phyloP scores from a whole-genome alignment of 2,888 invertebrate genomes.

The Cosmorhoe ocellata region DNA sequence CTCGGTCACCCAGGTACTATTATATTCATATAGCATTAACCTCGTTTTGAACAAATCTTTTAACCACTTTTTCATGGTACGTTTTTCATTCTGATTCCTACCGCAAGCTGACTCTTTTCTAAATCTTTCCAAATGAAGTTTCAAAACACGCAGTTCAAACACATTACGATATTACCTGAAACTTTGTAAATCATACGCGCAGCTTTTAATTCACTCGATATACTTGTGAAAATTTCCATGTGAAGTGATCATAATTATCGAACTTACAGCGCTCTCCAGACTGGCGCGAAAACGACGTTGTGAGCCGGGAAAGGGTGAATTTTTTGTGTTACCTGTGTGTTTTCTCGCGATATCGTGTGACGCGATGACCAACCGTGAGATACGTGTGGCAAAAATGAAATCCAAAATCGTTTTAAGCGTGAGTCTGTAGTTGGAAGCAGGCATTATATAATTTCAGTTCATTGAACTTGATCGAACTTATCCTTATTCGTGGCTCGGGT shows the following conservation, averaged over 20 bases:
- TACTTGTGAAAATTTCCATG: background rate
- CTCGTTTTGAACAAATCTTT: too few relatives aligned
- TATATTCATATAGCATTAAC: too few relatives aligned
- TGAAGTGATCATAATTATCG: slow-evolving; percentile 1
- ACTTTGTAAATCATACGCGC: background rate
- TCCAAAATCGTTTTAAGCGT: background rate
- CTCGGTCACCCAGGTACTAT: too few relatives aligned
- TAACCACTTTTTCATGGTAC: too few relatives aligned
- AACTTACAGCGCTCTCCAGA: background rate
- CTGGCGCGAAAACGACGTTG: background rate
- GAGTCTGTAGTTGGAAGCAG: slow-evolving; percentile 22
- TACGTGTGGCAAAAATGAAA: too few relatives aligned
- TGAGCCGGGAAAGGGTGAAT: too few relatives aligned
- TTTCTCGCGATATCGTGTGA: too few relatives aligned
- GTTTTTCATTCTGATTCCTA: too few relatives aligned
- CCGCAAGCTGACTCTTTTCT: too few relatives aligned
- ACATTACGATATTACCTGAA: background rate
- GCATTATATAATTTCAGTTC: slow-evolving; percentile 39
- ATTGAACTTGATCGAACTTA: slow-evolving; percentile 54
- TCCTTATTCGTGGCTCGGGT: slow-evolving; percentile 50
- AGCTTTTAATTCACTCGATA: background rate
- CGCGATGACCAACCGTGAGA: too few relatives aligned
- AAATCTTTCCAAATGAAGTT: background rate
- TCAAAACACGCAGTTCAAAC: background rate
- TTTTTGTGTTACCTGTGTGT: too few relatives aligned